Evolutionary conservation across 2,888 invertebrate species (phyloP).

Genomic region (Antheraea yamamai): DNA sequence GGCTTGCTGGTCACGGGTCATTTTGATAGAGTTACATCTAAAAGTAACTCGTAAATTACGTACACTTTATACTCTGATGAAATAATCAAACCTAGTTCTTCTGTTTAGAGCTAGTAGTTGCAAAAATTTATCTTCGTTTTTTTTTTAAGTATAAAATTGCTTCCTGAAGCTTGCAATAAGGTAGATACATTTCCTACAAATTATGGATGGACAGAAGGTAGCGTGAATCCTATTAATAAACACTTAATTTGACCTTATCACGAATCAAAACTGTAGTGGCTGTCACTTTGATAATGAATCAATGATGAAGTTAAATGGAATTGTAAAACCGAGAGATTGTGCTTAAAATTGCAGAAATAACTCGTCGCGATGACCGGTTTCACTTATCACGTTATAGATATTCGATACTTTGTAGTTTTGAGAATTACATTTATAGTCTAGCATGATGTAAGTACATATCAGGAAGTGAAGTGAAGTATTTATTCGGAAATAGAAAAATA

Average conservation of each 20-base stretch:
- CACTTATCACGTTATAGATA: neutral
- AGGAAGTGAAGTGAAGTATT: neutral
- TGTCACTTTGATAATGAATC: too few relatives aligned
- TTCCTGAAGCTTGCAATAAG: too few relatives aligned
- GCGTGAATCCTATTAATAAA: too few relatives aligned
- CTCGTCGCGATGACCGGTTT: neutral
- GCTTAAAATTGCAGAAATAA: neutral
- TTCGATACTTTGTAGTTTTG: neutral
- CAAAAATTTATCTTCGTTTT: neutral
- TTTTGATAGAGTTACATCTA: too few relatives aligned
- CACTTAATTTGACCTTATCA: too few relatives aligned
- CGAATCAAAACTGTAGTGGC: too few relatives aligned
- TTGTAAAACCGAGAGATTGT: neutral
- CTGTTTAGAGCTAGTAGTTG: neutral
- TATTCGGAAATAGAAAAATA: neutral
- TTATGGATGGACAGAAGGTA: too few relatives aligned
- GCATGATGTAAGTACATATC: neutral
- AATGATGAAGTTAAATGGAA: neutral
- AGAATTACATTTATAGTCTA: neutral
- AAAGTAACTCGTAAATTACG: too few relatives aligned
- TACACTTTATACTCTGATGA: neutral
- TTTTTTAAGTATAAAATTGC: neutral
- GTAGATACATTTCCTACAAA: too few relatives aligned
- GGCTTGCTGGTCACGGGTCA: too few relatives aligned
- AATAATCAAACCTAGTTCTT: neutral